Conservation (phyloP, 2,888 invertebrate genomes). For the Acronicta aceris region DNA sequence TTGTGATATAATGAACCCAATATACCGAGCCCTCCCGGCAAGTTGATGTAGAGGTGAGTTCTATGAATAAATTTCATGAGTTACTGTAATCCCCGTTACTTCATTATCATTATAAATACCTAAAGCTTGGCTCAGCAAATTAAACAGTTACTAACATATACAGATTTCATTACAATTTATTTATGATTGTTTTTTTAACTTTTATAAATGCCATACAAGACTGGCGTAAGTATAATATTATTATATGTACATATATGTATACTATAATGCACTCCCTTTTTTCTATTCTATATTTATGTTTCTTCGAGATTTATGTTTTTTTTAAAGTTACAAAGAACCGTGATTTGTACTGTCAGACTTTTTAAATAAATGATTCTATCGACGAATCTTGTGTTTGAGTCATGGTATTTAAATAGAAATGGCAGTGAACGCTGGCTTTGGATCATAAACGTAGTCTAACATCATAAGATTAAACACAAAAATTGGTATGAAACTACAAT, state of each 20-base stretch:
- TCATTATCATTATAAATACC: slow-evolving; percentile 57
- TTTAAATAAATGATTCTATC: slow-evolving; percentile 54
- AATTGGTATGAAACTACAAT: not conserved
- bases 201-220: slow-evolving; percentile 37
- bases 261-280: slow-evolving; percentile 16
- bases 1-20: slow-evolving; percentile 39
- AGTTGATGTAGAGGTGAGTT: slow-evolving; percentile 84
- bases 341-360: slow-evolving; percentile 24
- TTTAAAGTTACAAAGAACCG: slow-evolving; percentile 55
- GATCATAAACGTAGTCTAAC: slow-evolving; percentile 4
- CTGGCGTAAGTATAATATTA: slow-evolving; percentile 21
- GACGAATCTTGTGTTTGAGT: slow-evolving; percentile 58
- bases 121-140: slow-evolving; percentile 64
- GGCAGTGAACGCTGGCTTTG: slow-evolving; percentile 40
- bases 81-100: slow-evolving; percentile 32
- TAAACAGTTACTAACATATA: slow-evolving; percentile 56
- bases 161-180: slow-evolving; percentile 1
- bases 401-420: slow-evolving; percentile 26
- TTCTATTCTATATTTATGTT: slow-evolving; percentile 31
- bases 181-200: slow-evolving; percentile 1
- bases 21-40: slow-evolving; percentile 65
- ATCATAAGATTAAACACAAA: not conserved
- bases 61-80: slow-evolving; percentile 63
- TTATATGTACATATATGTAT: slow-evolving; percentile 12
- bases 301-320: slow-evolving; percentile 27